A percentile compares a stretch with the other conserved stretches of the same genome.
Evolutionary conservation across 2,888 invertebrate species (phyloP).

Genomic region (Hymenopus coronatus): DNA sequence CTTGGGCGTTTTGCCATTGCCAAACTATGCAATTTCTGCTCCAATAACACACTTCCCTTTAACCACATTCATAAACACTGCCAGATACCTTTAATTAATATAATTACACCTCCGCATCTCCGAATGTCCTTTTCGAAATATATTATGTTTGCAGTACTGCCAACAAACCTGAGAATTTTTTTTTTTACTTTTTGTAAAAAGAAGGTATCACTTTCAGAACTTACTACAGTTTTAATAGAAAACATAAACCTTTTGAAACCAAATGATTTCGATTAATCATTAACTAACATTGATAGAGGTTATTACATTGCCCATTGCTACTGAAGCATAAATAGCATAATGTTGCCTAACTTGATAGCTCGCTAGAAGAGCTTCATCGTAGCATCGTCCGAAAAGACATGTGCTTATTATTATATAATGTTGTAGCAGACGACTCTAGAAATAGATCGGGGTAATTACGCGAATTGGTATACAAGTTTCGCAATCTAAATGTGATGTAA

Average conservation of each 20-base stretch:
- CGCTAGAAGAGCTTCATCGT: background rate
- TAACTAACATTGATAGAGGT: too few species aligned
- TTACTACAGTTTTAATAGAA: too few species aligned
- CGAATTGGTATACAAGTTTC: too few species aligned
- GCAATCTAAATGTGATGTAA: too few species aligned
- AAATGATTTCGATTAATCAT: too few species aligned
- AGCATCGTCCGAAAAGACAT: background rate
- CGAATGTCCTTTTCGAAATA: background rate
- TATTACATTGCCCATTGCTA: too few species aligned
- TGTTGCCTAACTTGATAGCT: background rate
- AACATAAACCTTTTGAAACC: too few species aligned
- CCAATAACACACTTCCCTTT: background rate
- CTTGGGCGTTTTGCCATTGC: constrained; percentile 20
- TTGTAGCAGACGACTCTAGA: too few species aligned
- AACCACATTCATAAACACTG: background rate
- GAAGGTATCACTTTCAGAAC: too few species aligned
- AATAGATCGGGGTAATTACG: too few species aligned
- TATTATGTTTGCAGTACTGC: background rate
- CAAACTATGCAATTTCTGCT: background rate
- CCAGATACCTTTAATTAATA: background rate
- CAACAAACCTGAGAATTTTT: background rate
- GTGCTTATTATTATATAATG: background rate
- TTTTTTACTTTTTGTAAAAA: too few species aligned
- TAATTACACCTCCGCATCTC: background rate
- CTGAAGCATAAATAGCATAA: background rate